Evolutionary conservation across 2,113 vertebrate species (phyloP), one percentile per base, ranked within the genome.

Genomic region (Rhabdomys dilectus): DNA sequence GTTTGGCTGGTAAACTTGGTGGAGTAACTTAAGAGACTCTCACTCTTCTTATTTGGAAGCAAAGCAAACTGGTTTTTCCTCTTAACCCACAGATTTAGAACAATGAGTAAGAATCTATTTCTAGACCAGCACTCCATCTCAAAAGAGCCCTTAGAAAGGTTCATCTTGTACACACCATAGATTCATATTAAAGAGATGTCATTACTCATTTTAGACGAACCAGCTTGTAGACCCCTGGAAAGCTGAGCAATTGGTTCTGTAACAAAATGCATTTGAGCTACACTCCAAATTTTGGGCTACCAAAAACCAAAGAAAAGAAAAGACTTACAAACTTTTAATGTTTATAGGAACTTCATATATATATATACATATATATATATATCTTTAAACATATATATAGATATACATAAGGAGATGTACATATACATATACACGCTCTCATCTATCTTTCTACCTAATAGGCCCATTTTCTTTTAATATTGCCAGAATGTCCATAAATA

Each of bases 121-220:
- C 45, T 77, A 24, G 34, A 56, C 72, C 77, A 96, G 24, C 13
- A 51, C 70, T 53, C 60, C 39, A n/a, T 45, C 45, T 91, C 75
- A 42, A 48, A 96, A 93, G 72, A 86, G 36, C 48, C 31, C 6
- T 62, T 66, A 56, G 26, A 75, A 96, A 31, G 68, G 7, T 5
- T 91, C 22, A 62, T 82, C 62, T 48, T 64, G 39, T 81, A 31
- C 13, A 92, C 6, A 11, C 78, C 17, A 2, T 70, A 89, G 7
- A 92, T 21, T 80, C 42, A 89, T 12, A 17, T 51, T 96, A 45
- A 62, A 84, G 26, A 22, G 64, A n/a, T 58, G 11, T 76, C n/a
- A 21, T 66, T 53, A 75, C 24, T 93, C 56, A n/a, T 45, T 89
- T 96, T 80, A 87, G n/a, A 82, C 42, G 8, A 91, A 94, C 72